These are phyloP conservation scores for Calliphora vicina DNA, from an alignment of 1,140 invertebrate species.

Conservation along the genomic window DNA sequence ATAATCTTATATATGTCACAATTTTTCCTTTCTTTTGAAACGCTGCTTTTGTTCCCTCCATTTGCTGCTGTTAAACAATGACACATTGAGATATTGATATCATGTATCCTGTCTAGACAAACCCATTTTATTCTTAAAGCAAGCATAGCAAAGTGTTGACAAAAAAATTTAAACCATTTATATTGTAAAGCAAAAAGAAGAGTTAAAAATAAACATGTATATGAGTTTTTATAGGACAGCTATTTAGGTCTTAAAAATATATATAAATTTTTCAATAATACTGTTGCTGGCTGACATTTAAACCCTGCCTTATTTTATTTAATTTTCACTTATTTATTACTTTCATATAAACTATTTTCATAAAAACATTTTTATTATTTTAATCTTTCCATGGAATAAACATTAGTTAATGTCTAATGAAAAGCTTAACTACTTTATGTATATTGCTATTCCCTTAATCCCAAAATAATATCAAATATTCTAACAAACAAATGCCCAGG, in stretches of 20 bases:
- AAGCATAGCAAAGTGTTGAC: neutral
- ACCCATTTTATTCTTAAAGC: neutral
- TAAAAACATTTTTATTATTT: neutral
- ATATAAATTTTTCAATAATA: no score
- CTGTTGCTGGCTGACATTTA: no score
- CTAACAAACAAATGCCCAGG: neutral
- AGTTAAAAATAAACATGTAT: no score
- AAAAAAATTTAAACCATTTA: no score
- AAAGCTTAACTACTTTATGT: neutral
- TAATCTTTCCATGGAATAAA: neutral
- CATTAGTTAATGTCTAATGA: slow-evolving; percentile 9
- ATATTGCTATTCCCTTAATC: neutral
- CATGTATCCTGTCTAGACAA: neutral
- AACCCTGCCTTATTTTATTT: no score
- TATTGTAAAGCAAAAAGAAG: no score
- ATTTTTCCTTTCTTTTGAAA: neutral
- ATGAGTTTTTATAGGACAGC: no score
- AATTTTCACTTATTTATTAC: no score
- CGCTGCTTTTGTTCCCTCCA: neutral
- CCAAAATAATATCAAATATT: slow-evolving; percentile 1
- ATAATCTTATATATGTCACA: neutral
- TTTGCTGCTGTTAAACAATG: neutral
- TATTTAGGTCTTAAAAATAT: no score
- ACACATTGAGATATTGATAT: neutral
- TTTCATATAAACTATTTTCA: neutral